These are phyloP conservation scores for Osmerus mordax DNA, from an alignment of 2,113 vertebrate species.

Conservation along the genomic window DNA sequence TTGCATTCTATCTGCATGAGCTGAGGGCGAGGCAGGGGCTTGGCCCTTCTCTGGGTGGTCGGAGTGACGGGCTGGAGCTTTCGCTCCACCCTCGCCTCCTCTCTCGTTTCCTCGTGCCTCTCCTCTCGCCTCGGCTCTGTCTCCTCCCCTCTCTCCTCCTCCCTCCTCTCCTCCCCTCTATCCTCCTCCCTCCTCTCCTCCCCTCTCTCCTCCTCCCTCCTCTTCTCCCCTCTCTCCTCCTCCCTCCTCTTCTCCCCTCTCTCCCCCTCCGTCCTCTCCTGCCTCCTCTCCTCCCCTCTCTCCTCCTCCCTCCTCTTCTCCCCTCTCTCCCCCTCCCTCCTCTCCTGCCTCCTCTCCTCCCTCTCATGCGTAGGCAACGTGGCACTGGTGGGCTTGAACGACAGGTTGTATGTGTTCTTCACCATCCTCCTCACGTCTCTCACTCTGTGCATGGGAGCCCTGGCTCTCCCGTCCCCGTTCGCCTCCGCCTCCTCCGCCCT, in stretches of 20 bases:
- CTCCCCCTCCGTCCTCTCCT: slow-evolving; percentile 3
- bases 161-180: slow-evolving; percentile 9
- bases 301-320: slow-evolving; percentile 4
- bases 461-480: slow-evolving; percentile 47
- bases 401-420: slow-evolving; percentile 83
- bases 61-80: slow-evolving; percentile 30
- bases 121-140: slow-evolving; percentile 5
- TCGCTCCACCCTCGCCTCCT: slow-evolving; percentile 3
- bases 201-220: no score
- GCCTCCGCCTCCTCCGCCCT: slow-evolving; percentile 44
- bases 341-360: slow-evolving; percentile 12
- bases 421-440: slow-evolving; percentile 85
- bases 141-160: slow-evolving; percentile 17
- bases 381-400: slow-evolving; percentile 67
- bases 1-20: slow-evolving; percentile 75
- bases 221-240: no score
- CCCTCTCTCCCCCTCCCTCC: background rate
- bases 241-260: slow-evolving; percentile 15
- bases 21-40: slow-evolving; percentile 40
- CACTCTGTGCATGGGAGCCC: slow-evolving; percentile 74
- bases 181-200: background rate
- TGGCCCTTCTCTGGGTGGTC: slow-evolving; percentile 36
- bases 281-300: slow-evolving; percentile 1
- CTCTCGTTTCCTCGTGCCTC: slow-evolving; percentile 9
- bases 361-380: slow-evolving; percentile 20